phyloP scores from a whole-genome alignment of 1,140 invertebrate genomes.

The Sinella curviseta region DNA sequence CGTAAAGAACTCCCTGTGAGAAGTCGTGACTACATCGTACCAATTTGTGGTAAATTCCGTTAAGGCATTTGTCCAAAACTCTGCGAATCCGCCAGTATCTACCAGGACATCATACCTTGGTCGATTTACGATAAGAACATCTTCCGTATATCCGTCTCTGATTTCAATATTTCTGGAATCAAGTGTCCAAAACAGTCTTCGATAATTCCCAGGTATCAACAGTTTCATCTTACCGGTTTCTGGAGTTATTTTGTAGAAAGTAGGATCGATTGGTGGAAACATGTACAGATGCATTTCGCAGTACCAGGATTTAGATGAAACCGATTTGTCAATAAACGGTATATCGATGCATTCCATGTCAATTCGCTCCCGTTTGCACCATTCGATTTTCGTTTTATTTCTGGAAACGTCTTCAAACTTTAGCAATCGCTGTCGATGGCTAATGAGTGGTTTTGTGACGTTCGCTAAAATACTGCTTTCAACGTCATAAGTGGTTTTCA shows the following conservation, averaged over 20 bases:
- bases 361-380: not conserved
- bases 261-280: not conserved
- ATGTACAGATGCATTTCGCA: not conserved
- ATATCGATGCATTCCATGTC: not conserved
- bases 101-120: not conserved
- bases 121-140: not conserved
- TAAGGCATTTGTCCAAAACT: not conserved
- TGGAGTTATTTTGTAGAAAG: not conserved
- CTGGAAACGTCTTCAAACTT: too few species aligned
- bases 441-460: too few species aligned
- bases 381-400: not conserved
- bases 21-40: not conserved
- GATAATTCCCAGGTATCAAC: not conserved
- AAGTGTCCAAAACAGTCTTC: not conserved
- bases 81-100: too few species aligned
- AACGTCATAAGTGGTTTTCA: too few species aligned
- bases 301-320: not conserved
- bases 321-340: not conserved
- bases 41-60: not conserved
- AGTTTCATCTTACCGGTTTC: not conserved
- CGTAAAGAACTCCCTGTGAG: not conserved
- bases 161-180: not conserved
- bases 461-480: too few species aligned
- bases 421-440: too few species aligned
- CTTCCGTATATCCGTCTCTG: not conserved